Evolutionary conservation across 2,113 vertebrate genomes (phyloP).

Genomic region (Lethenteron camtschaticum): DNA sequence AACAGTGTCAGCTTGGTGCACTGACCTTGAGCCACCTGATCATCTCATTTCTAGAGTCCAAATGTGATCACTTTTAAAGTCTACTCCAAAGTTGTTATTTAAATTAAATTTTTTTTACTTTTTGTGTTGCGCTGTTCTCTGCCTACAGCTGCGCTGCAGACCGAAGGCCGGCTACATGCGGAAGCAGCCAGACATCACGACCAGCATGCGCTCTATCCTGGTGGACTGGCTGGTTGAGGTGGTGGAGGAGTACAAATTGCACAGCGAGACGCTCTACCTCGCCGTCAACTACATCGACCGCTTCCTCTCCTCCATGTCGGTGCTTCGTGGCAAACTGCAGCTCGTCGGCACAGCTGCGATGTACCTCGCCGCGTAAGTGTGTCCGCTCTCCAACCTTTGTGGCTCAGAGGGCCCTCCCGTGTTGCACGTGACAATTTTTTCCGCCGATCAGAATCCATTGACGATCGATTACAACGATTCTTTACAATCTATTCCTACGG

Average conservation of each 20-base stretch:
- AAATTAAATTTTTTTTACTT: not conserved
- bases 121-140: not conserved
- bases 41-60: not conserved
- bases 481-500: too few species aligned
- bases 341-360: constrained; percentile 92
- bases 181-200: constrained; percentile 91
- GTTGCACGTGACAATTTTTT: too few species aligned
- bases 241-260: constrained; percentile 87
- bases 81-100: not conserved
- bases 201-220: constrained; percentile 81
- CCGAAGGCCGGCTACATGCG: constrained; percentile 82
- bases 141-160: constrained; percentile 46
- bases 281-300: constrained; percentile 95
- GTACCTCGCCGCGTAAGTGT: constrained; percentile 79
- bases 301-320: constrained; percentile 94
- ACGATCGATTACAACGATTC: too few species aligned
- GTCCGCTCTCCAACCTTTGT: too few species aligned
- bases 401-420: too few species aligned
- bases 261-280: constrained; percentile 80
- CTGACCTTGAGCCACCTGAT: not conserved
- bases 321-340: constrained; percentile 81
- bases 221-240: constrained; percentile 98
- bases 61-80: not conserved
- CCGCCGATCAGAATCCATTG: too few species aligned
- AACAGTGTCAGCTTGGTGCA: too few species aligned